Evolutionary conservation across 1,140 invertebrate genomes (phyloP).

Genomic region (Hydropsyche tenuis): DNA sequence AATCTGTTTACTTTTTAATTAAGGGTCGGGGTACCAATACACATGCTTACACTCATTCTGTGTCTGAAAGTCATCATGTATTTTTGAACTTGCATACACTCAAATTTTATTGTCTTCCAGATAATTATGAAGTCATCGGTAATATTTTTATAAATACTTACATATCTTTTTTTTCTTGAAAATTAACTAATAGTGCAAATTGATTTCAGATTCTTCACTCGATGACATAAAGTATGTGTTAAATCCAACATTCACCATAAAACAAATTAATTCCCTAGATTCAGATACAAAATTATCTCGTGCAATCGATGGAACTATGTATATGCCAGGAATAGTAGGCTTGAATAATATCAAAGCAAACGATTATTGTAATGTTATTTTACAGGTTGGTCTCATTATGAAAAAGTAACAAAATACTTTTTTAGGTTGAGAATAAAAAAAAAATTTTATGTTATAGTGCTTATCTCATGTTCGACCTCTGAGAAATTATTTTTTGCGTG

Average conservation of each 20-base stretch:
- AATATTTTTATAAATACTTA: slow-evolving; percentile 50
- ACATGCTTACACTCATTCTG: slow-evolving; percentile 98
- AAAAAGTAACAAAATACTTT: not conserved
- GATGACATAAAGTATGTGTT: slow-evolving; percentile 99
- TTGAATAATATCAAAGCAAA: slow-evolving; percentile 99
- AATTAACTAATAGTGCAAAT: too few species aligned
- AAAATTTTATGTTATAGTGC: slow-evolving; percentile 66
- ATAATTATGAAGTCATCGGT: slow-evolving; percentile 99
- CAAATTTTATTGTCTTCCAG: slow-evolving; percentile 98
- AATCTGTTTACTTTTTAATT: not conserved
- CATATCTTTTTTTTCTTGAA: slow-evolving; percentile 46
- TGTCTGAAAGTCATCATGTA: slow-evolving; percentile 96
- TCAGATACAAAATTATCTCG: slow-evolving; percentile 85
- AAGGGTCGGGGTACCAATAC: slow-evolving; percentile 96
- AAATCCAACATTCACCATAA: slow-evolving; percentile 92
- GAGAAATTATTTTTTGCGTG: slow-evolving; percentile 92
- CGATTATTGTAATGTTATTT: slow-evolving; percentile 98
- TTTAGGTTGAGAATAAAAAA: not conserved
- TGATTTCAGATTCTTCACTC: slow-evolving; percentile 92
- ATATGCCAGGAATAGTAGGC: slow-evolving; percentile 95
- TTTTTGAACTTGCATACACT: slow-evolving; percentile 97
- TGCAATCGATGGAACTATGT: slow-evolving; percentile 96
- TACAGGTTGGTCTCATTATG: slow-evolving; percentile 74
- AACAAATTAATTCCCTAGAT: slow-evolving; percentile 84
- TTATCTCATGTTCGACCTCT: slow-evolving; percentile 94